A percentile compares a stretch with the other conserved stretches of the same genome.
Conservation (phyloP, 2,113 vertebrate species). For the Hypocryptadius cinnamomeus region DNA sequence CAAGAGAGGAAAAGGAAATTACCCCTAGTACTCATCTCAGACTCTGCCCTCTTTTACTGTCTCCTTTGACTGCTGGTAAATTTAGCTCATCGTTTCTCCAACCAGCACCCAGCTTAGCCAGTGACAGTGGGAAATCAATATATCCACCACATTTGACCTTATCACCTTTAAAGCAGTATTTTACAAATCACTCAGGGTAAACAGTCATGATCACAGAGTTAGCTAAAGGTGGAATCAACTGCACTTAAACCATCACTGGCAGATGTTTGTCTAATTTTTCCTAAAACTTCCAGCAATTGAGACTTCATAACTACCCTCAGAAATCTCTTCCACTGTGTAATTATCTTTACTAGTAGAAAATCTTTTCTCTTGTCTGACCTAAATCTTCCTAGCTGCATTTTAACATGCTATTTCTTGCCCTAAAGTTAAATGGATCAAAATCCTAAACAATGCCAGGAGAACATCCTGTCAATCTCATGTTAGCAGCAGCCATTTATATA, state of each 20-base stretch:
- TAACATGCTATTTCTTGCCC: background rate
- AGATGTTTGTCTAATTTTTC: slow-evolving; percentile 20
- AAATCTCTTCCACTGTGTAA: background rate
- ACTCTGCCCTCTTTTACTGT: slow-evolving; percentile 33
- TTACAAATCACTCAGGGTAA: slow-evolving; percentile 48
- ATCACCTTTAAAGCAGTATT: slow-evolving; percentile 40
- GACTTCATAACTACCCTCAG: background rate
- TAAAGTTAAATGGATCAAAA: background rate
- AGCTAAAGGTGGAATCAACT: background rate
- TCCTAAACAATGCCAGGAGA: background rate
- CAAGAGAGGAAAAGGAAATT: slow-evolving; percentile 57
- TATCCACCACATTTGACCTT: slow-evolving; percentile 44
- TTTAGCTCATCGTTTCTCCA: slow-evolving; percentile 43
- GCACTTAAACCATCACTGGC: background rate
- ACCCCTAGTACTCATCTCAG: background rate
- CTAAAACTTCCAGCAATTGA: background rate
- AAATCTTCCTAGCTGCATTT: background rate
- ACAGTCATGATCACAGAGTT: slow-evolving; percentile 28
- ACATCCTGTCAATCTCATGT: background rate
- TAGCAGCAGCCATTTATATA: background rate
- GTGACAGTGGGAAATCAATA: slow-evolving; percentile 46
- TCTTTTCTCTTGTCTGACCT: background rate
- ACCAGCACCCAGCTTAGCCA: background rate
- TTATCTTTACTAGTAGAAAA: background rate
- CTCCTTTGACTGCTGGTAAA: slow-evolving; percentile 31